These are phyloP conservation scores for Lithophane semibrunnea DNA, from an alignment of 2,888 invertebrate genomes.

Conservation along the genomic window DNA sequence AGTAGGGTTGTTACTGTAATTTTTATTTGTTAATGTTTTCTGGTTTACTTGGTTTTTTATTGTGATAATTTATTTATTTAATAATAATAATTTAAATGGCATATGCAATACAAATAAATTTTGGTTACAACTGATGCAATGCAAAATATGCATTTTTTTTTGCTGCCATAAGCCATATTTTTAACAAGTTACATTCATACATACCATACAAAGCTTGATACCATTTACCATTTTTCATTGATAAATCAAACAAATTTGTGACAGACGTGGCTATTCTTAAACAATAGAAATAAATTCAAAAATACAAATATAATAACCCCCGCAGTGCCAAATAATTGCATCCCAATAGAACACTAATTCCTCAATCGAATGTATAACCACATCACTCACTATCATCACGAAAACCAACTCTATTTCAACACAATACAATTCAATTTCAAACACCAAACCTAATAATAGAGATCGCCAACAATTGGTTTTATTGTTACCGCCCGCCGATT, in stretches of 20 bases:
- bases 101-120: not conserved
- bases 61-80: too few species aligned
- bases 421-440: slow-evolving; percentile 71
- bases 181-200: not conserved
- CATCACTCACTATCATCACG: slow-evolving; percentile 44
- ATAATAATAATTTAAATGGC: not conserved
- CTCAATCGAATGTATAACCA: slow-evolving; percentile 79
- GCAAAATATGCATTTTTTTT: too few species aligned
- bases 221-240: slow-evolving; percentile 29
- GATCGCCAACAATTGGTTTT: slow-evolving; percentile 83
- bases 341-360: slow-evolving; percentile 86
- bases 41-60: not conserved
- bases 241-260: slow-evolving; percentile 33
- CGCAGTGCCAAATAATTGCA: slow-evolving; percentile 77
- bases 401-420: slow-evolving; percentile 64
- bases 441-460: slow-evolving; percentile 73
- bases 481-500: slow-evolving; percentile 89
- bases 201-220: not conserved
- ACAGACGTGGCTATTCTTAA: slow-evolving; percentile 44
- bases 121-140: not conserved
- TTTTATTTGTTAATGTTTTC: not conserved
- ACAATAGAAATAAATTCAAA: slow-evolving; percentile 64
- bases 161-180: not conserved
- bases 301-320: slow-evolving; percentile 43
- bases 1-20: slow-evolving; percentile 45